Conservation (phyloP, 2,888 invertebrate genomes). For the Fabriciana adippe region DNA sequence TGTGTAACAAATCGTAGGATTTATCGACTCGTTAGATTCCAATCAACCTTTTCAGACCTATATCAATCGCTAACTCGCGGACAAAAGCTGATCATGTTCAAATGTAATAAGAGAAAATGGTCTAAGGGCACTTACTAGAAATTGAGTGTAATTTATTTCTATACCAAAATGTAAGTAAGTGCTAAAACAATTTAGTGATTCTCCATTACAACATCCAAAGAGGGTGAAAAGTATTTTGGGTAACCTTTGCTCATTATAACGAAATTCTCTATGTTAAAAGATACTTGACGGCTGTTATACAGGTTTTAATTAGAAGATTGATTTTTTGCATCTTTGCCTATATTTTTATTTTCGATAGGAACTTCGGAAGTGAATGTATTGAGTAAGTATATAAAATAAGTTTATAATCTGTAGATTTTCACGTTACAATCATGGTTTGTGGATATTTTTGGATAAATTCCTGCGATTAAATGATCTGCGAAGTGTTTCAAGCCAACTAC, state of each 20-base stretch:
- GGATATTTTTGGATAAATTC: too few species aligned
- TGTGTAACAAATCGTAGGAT: background rate
- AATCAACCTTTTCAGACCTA: constrained; percentile 8
- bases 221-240: constrained; percentile 37
- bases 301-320: constrained; percentile 6
- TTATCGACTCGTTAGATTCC: constrained; percentile 12
- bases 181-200: constrained; percentile 63
- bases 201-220: constrained; percentile 53
- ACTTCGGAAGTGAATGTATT: too few species aligned
- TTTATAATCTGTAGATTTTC: background rate
- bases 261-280: constrained; percentile 38
- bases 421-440: background rate
- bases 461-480: too few species aligned
- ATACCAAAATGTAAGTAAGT: constrained; percentile 58
- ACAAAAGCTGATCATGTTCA: constrained; percentile 42
- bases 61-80: constrained; percentile 33
- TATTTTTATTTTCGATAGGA: background rate
- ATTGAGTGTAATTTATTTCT: constrained; percentile 64
- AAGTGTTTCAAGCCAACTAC: too few species aligned
- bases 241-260: constrained; percentile 39
- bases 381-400: background rate
- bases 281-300: constrained; percentile 22
- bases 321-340: constrained; percentile 7
- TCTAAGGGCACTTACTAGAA: constrained; percentile 56
- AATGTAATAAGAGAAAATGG: constrained; percentile 55